Base-by-base conservation (phyloP, 1,140 invertebrate species). In the Bombus ignitus region DNA sequence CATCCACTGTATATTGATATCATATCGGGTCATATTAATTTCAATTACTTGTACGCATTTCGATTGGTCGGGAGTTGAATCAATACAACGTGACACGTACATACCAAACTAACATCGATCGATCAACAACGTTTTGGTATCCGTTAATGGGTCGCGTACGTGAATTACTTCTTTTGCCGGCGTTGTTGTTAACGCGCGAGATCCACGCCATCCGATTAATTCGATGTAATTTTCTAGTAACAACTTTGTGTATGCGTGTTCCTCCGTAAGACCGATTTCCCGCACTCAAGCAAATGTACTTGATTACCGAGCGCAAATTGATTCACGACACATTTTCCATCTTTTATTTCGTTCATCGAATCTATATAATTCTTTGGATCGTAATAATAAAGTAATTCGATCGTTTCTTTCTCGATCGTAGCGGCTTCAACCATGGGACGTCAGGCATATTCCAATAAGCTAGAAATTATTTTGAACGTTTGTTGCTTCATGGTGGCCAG, bases 141-240 rank as follows among this genome's bases (percentile, higher is more conserved):
- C 25, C 53, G 47, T 75, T 77, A 77, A 83, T 83, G 65, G 73
- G 28, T 35, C 37, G 28, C 5, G 35, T 68, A 37, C 59, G 28
- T 68, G 65, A 78, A 70, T 76, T 37, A 68, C 35, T 47, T 35
- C 57, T 47, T 66, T n/a, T 12, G 18, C 32, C 35, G 2, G 10
- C 22, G 68, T 28, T 28, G 25, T 18, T 25, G 59, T 39, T 53
- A 66, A 76, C 57, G 42, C 62, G 74, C 62, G 6, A 77, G 37
- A 77, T 83, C 9, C 81, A 83, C 73, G 81, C 81, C 22, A 77
- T 25, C 35, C 47, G 81, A 83, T 78, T 83, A 78, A 83, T 83
- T 83, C 74, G 53, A 62, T 76, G 73, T 82, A 82, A 76, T 83
- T 83, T 66, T 76, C 81, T 57, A 35, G 12, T n/a, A 83, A 77